Evolutionary conservation across 1,140 invertebrate species (phyloP), one percentile per base, ranked within the genome.

Genomic region (Tribolium castaneum): DNA sequence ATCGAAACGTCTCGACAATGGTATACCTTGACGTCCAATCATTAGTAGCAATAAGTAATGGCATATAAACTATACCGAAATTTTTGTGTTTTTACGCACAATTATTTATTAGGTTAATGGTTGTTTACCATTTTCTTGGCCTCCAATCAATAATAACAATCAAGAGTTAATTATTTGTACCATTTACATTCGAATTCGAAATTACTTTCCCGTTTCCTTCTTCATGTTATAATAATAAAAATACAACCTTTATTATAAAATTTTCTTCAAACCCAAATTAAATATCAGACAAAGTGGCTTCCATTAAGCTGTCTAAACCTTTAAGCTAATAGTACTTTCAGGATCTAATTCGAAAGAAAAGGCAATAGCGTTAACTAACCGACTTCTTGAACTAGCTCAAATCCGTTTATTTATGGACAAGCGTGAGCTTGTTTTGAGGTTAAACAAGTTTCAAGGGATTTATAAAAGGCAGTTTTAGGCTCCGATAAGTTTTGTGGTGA

Each of bases 331-430:
- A 45, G 39, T 45, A 9, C 54, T 19, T 22, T 30, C n/a, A 66
- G 22, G 12, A 25, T 39, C 6, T 22, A 14, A 12, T 22, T 66
- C 30, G 14, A 12, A 66, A 35, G 30, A 30, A 66, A 13, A 12
- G 10, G 25, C 34, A 66, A 66, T 39, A 4, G 30, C n/a, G n/a
- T 10, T 66, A 66, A 66, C 10, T 25, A 19, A 19, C 16, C 16
- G 22, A 62, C 10, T 66, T 12, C 30, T 66, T 35, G 12, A 66
- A 13, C 1, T 19, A 34, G 34, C 9, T 10, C 25, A 12, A 35
- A 66, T 66, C 59, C 30, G 59, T 13, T 66, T 66, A 35, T 66
- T 66, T 66, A 30, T 9, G 59, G 59, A 35, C 1, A 66, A 30
- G 59, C 34, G 59, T 35, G 30, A 34, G 59, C 30, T 12, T 66